Base-by-base conservation (phyloP, 2,888 invertebrate genomes). In the Dolomedes plantarius region DNA sequence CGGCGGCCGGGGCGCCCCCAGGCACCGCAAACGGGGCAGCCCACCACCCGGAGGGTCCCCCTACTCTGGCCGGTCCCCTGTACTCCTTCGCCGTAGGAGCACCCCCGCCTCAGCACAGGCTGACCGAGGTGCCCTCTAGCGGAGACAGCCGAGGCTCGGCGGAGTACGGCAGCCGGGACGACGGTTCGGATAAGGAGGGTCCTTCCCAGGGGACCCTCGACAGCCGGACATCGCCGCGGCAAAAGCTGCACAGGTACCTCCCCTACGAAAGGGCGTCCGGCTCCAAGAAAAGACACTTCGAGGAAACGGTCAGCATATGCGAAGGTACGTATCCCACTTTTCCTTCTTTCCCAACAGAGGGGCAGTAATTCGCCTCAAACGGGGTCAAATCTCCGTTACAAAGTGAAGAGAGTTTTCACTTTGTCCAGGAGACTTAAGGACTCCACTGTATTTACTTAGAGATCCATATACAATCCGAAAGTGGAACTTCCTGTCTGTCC, bases 101-200 rank as follows among this genome's bases (percentile, higher is more conserved):
- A 1, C 1, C 16, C 16, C 56, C 19, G 1, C 56, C 19, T 23
- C n/a, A n/a, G n/a, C 46, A 46, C 13, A 56, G 23, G 3, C 5
- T 56, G 19, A 1, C 23, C 7, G 19, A 31, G n/a, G 65, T 65
- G 13, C 65, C 65, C 16, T 39, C 72, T n/a, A 81, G 83, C 29
- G 83, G 77, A 6, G 83, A 85, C 67, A 85, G 83, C 71, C 50
- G 77, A 13, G 83, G 77, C 19, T 77, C 83, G 3, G 39, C 67
- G 1, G 83, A 85, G n/a, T 77, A 67, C 31, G 19, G 56, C 7
- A 56, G 56, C 23, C 13, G 67, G 32, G 77, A 78, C 27, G 77
- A 85, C 2, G 82, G 75, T 7, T 85, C 83, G 0, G 83, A 85
- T 39, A 67, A 73, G 31, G 77, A 76, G 32, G 50, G 65, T 27